A percentile compares a stretch with the other conserved stretches of the same genome.
Conservation (phyloP, 2,113 vertebrate species). For the Gila orcuttii region DNA sequence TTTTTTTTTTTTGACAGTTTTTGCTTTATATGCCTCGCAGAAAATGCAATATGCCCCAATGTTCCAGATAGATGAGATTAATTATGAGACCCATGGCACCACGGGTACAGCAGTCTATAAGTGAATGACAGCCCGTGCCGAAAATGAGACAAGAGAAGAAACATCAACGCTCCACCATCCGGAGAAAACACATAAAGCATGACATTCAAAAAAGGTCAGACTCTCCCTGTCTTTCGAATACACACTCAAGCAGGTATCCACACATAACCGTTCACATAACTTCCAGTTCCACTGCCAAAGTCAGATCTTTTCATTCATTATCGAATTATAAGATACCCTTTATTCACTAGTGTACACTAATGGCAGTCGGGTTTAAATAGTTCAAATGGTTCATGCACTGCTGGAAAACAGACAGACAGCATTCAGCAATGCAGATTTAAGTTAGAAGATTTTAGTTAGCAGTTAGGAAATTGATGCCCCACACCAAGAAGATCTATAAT, state of each 20-base stretch:
- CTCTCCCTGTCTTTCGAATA: slow-evolving; percentile 33
- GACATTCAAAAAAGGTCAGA: slow-evolving; percentile 62
- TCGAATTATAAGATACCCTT: not conserved
- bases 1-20: too few species aligned
- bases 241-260: slow-evolving; percentile 28
- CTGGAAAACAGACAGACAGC: not conserved
- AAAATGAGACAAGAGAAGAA: slow-evolving; percentile 41
- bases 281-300: not conserved
- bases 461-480: not conserved
- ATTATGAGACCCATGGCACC: slow-evolving; percentile 44
- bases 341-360: not conserved
- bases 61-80: slow-evolving; percentile 42
- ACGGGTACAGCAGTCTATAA: slow-evolving; percentile 16
- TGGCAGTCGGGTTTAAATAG: not conserved
- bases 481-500: not conserved
- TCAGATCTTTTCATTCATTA: not conserved
- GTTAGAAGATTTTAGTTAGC: not conserved
- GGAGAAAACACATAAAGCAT: slow-evolving; percentile 48
- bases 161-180: slow-evolving; percentile 17
- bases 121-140: slow-evolving; percentile 49
- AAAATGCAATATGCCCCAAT: slow-evolving; percentile 3
- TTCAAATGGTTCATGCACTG: not conserved
- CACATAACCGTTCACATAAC: not conserved
- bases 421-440: slow-evolving; percentile 5
- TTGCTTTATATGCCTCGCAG: slow-evolving; percentile 23